A percentile compares a stretch with the other conserved stretches of the same genome.
Evolutionary conservation across 2,113 vertebrate genomes (phyloP).

Genomic region (Danio rerio): GRCz12tu NC_133199.1:15797501-15798000

Average conservation of each 20-base stretch:
- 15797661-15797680: not conserved
- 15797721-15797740: conserved; percentile 37
- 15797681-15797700: not conserved
- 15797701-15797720: not conserved
- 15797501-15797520: no score
- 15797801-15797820: conserved; percentile 23
- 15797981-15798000: not conserved
- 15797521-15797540: no score
- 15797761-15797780: conserved; percentile 26
- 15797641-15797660: no score
- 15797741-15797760: conserved; percentile 26
- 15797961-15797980: conserved; percentile 17
- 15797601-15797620: no score
- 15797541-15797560: no score
- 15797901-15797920: not conserved
- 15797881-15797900: not conserved
- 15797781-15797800: conserved; percentile 21
- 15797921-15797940: conserved; percentile 23
- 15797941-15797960: not conserved
- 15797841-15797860: conserved; percentile 3
- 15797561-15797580: no score
- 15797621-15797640: not conserved
- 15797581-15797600: no score
- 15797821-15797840: conserved; percentile 1
- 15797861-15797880: conserved; percentile 1